Conservation (phyloP, 2,888 invertebrate species). For the Lysandra coridon region DNA sequence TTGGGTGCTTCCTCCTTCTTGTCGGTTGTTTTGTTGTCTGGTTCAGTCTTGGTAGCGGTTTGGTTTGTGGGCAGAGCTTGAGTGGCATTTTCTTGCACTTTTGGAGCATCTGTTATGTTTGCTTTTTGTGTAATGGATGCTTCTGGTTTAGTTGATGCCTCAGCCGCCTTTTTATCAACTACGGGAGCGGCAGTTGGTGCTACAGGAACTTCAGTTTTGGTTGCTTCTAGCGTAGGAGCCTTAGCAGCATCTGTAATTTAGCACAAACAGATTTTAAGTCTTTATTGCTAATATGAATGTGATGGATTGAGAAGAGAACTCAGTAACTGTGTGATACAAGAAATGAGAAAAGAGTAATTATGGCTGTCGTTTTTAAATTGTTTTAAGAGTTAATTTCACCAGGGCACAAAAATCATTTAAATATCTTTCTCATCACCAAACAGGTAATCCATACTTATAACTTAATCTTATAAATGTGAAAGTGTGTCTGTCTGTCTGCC, state of each 20-base stretch:
- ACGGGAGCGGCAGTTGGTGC: background rate
- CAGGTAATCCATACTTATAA: too few relatives aligned
- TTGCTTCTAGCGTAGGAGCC: background rate
- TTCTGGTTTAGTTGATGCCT: conserved; percentile 5
- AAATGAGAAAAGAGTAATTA: too few relatives aligned
- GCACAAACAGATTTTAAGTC: background rate
- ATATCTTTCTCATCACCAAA: background rate
- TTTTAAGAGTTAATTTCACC: too few relatives aligned
- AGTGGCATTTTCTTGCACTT: conserved; percentile 26
- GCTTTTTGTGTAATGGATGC: conserved; percentile 12
- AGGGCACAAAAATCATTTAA: too few relatives aligned
- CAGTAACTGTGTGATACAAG: too few relatives aligned
- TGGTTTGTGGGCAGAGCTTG: conserved; percentile 34
- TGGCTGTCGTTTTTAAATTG: too few relatives aligned
- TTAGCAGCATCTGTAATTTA: conserved; percentile 13
- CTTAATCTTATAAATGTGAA: too few relatives aligned
- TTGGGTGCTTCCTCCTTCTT: conserved; percentile 37
- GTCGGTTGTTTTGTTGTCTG: conserved; percentile 41
- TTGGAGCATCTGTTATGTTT: conserved; percentile 31
- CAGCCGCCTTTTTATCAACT: background rate
- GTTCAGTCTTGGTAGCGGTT: conserved; percentile 29
- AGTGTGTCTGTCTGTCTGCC: too few relatives aligned
- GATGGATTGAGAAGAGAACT: too few relatives aligned
- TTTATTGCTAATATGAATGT: too few relatives aligned
- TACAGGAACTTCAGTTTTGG: background rate